Evolutionary conservation across 2,888 invertebrate genomes (phyloP).

Genomic region (Cheilosia soror): DNA sequence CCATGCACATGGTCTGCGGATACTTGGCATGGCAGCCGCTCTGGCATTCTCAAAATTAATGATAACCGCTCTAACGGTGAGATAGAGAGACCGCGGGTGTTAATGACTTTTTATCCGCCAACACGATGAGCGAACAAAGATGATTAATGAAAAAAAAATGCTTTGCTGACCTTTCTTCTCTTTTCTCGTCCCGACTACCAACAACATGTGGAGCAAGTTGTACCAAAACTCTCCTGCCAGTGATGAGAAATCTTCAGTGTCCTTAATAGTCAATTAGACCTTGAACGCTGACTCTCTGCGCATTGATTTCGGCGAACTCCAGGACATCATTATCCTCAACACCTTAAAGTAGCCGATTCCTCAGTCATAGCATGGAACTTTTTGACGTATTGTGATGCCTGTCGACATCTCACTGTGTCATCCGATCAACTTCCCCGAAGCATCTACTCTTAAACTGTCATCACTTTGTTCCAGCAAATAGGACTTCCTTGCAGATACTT

Average conservation of each 20-base stretch:
- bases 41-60: slow-evolving; percentile 72
- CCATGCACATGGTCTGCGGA: slow-evolving; percentile 59
- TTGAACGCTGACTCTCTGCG: slow-evolving; percentile 23
- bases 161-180: slow-evolving; percentile 22
- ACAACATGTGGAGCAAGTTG: slow-evolving; percentile 43
- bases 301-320: slow-evolving; percentile 43
- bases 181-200: slow-evolving; percentile 29
- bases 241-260: slow-evolving; percentile 15
- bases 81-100: slow-evolving; percentile 61
- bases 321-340: slow-evolving; percentile 76
- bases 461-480: slow-evolving; percentile 45
- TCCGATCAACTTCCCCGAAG: slow-evolving; percentile 35
- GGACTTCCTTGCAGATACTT: slow-evolving; percentile 53
- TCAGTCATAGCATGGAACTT: slow-evolving; percentile 77
- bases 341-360: slow-evolving; percentile 79
- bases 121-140: slow-evolving; percentile 57
- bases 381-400: slow-evolving; percentile 45
- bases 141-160: slow-evolving; percentile 61
- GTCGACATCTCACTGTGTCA: slow-evolving; percentile 41
- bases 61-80: slow-evolving; percentile 50
- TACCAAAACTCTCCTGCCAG: background rate
- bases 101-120: slow-evolving; percentile 74
- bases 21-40: slow-evolving; percentile 58
- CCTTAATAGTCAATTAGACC: slow-evolving; percentile 64
- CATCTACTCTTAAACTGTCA: slow-evolving; percentile 53